Base-by-base conservation (phyloP, 2,113 vertebrate species). In the Grammatotria lemairii region DNA sequence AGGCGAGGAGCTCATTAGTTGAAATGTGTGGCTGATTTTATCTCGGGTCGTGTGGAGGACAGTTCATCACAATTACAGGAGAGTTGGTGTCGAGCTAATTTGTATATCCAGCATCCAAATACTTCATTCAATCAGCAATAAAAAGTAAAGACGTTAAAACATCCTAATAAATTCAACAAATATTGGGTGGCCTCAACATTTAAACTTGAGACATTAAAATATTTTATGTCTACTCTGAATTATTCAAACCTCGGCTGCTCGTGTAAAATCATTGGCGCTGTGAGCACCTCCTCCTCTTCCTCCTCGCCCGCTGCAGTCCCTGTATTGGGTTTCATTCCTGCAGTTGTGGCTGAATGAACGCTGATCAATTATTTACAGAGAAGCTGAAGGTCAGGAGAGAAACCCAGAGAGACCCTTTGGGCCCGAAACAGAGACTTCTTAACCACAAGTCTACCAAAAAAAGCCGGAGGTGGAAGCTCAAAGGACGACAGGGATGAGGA, bases 281-380 rank as follows among this genome's bases (percentile, higher is more conserved):
- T 9, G 33, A 47, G 54, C 54, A 1, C 60, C 84, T 13, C 82
- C 84, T 65, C 70, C 42, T 75, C 35, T 40, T 40, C 70, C 38
- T 70, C 55, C 40, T 81, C 54, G 9, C 57, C 49, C 82, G 58
- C 92, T 88, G 91, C 93, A 94, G 92, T 88, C 78, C 51, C 81
- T 91, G 91, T 47, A 94, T 96, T 94, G 85, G 42, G 94, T 96
- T 96, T 95, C 95, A 83, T 82, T 94, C 92, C 93, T 94, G 93
- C 91, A 86, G 92, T 94, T 94, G 87, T 87, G 35, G 90, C 89
- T 95, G 89, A 95, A 95, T 95, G 94, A 96, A 91, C 49, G 26
- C 85, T 91, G 78, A 96, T 96, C 86, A 96, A 96, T 96, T 95
- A 96, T 96, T 96, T 93, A 96, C 91, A 91, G 90, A 87, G 80